Percentiles rank a stretch among this genome's conserved stretches.
phyloP scores from a whole-genome alignment of 1,140 invertebrate genomes.

The Caenorhabditis briggsae region DNA sequence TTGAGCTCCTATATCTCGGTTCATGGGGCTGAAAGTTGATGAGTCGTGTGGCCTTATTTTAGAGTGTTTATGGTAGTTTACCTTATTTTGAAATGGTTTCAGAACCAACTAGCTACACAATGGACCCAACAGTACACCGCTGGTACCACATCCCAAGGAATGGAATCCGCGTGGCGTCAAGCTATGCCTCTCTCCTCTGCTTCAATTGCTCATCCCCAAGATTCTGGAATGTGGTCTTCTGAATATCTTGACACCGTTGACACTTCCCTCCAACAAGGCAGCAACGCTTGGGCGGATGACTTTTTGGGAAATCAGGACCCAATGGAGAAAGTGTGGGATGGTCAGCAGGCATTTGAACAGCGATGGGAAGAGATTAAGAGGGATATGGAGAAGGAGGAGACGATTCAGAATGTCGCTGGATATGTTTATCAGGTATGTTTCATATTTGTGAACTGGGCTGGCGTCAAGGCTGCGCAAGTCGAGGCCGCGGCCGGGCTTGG shows the following conservation, averaged over 20 bases:
- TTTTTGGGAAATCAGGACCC: not conserved
- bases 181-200: not conserved
- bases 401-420: not conserved
- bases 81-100: not conserved
- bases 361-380: conserved; percentile 30
- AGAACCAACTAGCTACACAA: conserved; percentile 55
- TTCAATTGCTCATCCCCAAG: not conserved
- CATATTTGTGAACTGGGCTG: not conserved
- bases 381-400: conserved; percentile 51
- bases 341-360: not conserved
- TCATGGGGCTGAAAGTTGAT: too few relatives aligned
- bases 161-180: conserved; percentile 55
- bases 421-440: conserved; percentile 47
- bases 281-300: not conserved
- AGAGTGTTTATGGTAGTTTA: too few relatives aligned
- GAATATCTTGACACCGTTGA: conserved; percentile 60
- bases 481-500: too few relatives aligned
- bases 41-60: too few relatives aligned
- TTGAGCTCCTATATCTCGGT: too few relatives aligned
- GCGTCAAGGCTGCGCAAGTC: too few relatives aligned
- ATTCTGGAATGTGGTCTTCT: conserved; percentile 61
- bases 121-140: conserved; percentile 42
- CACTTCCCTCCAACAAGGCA: not conserved
- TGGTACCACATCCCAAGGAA: not conserved
- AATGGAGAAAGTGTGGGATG: conserved; percentile 52